A percentile compares a stretch with the other conserved stretches of the same genome.
Evolutionary conservation across 2,797 vertebrate species (phyloP).

Genomic region (Paedocypris micromegethes): DNA sequence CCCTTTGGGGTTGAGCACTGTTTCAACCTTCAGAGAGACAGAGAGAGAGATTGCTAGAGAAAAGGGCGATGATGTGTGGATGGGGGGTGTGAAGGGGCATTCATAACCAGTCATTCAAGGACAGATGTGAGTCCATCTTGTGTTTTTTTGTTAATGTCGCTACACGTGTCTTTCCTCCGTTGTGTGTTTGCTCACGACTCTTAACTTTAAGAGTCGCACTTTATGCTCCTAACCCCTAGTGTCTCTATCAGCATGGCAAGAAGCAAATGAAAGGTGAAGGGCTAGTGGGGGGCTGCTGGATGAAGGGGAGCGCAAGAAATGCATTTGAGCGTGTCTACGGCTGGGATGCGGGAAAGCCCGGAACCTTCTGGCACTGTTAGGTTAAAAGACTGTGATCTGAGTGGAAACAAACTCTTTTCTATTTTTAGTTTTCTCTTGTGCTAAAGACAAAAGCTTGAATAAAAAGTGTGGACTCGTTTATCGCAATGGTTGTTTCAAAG

Average conservation of each 20-base stretch:
- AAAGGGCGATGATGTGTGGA: constrained; percentile 4
- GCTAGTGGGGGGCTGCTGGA: constrained; percentile 53
- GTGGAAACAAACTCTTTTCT: constrained; percentile 18
- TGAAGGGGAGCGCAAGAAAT: constrained; percentile 31
- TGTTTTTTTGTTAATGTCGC: constrained; percentile 26
- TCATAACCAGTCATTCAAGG: constrained; percentile 10
- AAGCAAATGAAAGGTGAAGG: constrained; percentile 64
- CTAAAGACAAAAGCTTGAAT: too few relatives aligned
- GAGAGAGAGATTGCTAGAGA: neutral
- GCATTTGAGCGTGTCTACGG: constrained; percentile 19
- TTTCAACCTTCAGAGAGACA: constrained; percentile 41
- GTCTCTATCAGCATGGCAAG: constrained; percentile 56
- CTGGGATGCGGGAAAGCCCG: constrained; percentile 44
- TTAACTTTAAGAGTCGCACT: constrained; percentile 51
- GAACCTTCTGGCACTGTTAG: constrained; percentile 19
- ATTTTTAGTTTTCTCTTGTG: constrained; percentile 9
- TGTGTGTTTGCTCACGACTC: constrained; percentile 43
- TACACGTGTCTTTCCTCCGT: constrained; percentile 41
- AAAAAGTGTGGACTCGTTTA: too few relatives aligned
- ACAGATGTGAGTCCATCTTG: constrained; percentile 12
- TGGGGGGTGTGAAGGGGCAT: constrained; percentile 1
- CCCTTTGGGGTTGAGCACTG: constrained; percentile 34
- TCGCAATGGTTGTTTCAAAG: too few relatives aligned
- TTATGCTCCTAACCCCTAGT: constrained; percentile 59
- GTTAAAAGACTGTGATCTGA: constrained; percentile 16